Percentiles rank a stretch among this genome's conserved stretches.
phyloP scores from a whole-genome alignment of 2,113 vertebrate species.

The Origma solitaria region DNA sequence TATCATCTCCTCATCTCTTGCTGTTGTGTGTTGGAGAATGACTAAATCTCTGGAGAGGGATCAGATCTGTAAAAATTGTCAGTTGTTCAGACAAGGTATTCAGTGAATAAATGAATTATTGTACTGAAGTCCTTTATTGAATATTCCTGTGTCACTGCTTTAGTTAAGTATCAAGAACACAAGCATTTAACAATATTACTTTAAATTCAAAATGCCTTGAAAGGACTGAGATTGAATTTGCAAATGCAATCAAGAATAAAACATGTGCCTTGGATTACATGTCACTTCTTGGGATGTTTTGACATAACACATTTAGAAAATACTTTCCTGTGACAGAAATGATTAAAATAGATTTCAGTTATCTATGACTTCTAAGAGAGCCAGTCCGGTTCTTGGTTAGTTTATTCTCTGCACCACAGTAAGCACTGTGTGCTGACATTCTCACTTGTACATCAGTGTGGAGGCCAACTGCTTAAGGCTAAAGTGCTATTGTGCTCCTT shows the following conservation, averaged over 20 bases:
- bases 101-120: slow-evolving; percentile 5
- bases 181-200: slow-evolving; percentile 12
- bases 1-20: not conserved
- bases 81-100: not conserved
- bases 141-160: not conserved
- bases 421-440: not conserved
- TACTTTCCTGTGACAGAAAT: slow-evolving; percentile 7
- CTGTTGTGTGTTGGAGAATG: not conserved
- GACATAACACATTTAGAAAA: slow-evolving; percentile 16
- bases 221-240: slow-evolving; percentile 28
- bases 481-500: not conserved
- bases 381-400: not conserved
- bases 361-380: not conserved
- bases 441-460: not conserved
- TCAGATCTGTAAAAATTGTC: not conserved
- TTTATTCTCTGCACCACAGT: not conserved
- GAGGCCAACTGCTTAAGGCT: slow-evolving; percentile 14
- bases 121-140: not conserved
- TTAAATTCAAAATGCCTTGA: slow-evolving; percentile 39
- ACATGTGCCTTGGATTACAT: not conserved
- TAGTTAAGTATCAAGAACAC: not conserved
- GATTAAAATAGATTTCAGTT: slow-evolving; percentile 25
- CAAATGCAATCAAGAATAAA: slow-evolving; percentile 46
- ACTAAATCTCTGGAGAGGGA: not conserved
- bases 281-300: slow-evolving; percentile 35